Base-by-base conservation (phyloP, 30 jellyfish, hydroid and myxozoan genomes). In the Haliclystus octoradiatus region DNA sequence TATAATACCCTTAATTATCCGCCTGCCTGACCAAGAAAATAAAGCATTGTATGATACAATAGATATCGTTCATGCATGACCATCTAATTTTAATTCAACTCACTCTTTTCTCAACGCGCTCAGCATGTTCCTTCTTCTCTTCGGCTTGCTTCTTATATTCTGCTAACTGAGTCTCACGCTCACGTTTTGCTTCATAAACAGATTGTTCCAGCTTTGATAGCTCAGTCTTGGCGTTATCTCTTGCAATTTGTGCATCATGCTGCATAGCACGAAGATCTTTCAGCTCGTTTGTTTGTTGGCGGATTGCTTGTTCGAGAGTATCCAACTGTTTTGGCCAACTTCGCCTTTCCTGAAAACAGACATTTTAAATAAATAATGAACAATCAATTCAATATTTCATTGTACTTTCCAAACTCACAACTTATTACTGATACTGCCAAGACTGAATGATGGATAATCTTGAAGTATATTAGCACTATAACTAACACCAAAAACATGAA, bases 111-210 rank as follows among this genome's bases (percentile, higher is more conserved):
- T 89, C 98, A 26, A 89, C 94, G 62, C 80, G 80, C 57, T 89
- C 98, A 49, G 98, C 98, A 76, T 89, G 95, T 50, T 89, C 98
- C 30, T 76, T 89, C 80, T 89, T 89, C 69, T 89, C 98, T 52
- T 81, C 98, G 4, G 98, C 98, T 47, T 89, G 98, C 47, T 75
- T 89, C 78, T 89, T 89, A 67, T 82, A 89, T 67, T 89, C 94
- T 34, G 66, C 88, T 26, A 89, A 75, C 74, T 76, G 94, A 3
- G 87, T 84, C 60, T 89, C 98, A 22, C 98, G 31, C 23, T 89
- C 95, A 33, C 74, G 71, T 73, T 89, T 89, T 15, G 98, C 95
- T 68, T 89, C 98, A 31, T 52, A 80, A 31, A 89, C 78, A 76
- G 95, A 63, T 31, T 89, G 98, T 27, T 89, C 98, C 50, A 75